Evolutionary conservation across 2,888 invertebrate species (phyloP), one percentile per base, ranked within the genome.

Genomic region (Drosophila helvetica): DNA sequence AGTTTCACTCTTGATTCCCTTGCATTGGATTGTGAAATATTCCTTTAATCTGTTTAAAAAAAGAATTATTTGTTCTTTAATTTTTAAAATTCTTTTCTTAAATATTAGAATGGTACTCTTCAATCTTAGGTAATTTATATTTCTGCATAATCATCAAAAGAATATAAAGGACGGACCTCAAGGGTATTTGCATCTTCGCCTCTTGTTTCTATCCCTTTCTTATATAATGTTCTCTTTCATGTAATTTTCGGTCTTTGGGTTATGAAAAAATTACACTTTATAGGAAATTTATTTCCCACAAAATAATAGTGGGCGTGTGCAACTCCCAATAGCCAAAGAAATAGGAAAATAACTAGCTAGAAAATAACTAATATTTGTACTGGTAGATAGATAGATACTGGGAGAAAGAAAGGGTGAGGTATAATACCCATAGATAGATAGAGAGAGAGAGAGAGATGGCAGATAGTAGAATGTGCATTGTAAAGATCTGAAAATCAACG

Each of bases 401-500:
- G 7, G 15, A 18, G 18, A 45, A 17, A 17, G 48, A 45, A 50
- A 42, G 33, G 66, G 67, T 48, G 48, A 65, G 54, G 54, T 12
- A 42, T 42, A 62, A 46, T 10, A 19, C 47, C 47, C 25, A 19
- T 7, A n/a, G n/a, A n/a, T n/a, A n/a, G n/a, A n/a, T n/a, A 15
- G 64, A 46, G 46, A 53, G 27, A 19, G 27, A 19, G 22, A 15
- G 18, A 42, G 55, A 8, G 17, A 22, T 38, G 10, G 52, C 58
- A 33, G 67, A 42, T 55, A 48, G 56, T 55, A 43, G 56, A 66
- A 67, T 67, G 50, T 83, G 82, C 82, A 84, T 84, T 84, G 83
- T 87, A 87, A 78, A 87, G 83, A 87, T 84, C 86, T 79, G 55
- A 55, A 82, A 87, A 87, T 84, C 83, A 84, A 79, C 88, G 65